These are phyloP conservation scores for Salminus brasiliensis DNA, from an alignment of 2,113 vertebrate species.

Conservation along the genomic window DNA sequence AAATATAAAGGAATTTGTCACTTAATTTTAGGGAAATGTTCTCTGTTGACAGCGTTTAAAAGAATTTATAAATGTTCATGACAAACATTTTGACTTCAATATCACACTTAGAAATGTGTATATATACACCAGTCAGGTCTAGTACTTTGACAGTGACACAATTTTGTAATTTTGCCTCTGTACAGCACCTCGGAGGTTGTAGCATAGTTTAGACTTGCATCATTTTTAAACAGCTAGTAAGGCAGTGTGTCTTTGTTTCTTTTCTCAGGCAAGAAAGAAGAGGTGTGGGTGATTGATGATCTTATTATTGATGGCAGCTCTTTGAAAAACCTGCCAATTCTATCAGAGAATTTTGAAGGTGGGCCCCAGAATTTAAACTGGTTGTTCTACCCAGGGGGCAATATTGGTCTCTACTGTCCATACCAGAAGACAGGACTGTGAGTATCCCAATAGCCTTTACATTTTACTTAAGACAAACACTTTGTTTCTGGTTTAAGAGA, in stretches of 20 bases:
- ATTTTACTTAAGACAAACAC: background rate
- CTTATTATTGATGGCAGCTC: conserved; percentile 95
- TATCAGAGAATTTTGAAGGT: conserved; percentile 92
- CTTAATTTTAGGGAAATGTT: too few relatives aligned
- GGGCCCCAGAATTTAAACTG: conserved; percentile 91
- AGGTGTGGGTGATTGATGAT: conserved; percentile 98
- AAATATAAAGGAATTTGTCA: too few relatives aligned
- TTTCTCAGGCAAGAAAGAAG: conserved; percentile 93
- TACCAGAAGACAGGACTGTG: conserved; percentile 93
- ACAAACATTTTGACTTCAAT: too few relatives aligned
- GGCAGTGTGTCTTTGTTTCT: background rate
- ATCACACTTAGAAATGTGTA: too few relatives aligned
- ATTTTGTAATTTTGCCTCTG: too few relatives aligned
- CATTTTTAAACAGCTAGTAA: background rate
- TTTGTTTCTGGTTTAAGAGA: background rate
- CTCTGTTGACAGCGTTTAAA: too few relatives aligned
- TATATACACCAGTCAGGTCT: too few relatives aligned
- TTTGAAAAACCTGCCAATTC: conserved; percentile 83
- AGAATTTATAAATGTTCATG: too few relatives aligned
- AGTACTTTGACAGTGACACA: too few relatives aligned
- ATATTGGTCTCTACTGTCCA: conserved; percentile 94
- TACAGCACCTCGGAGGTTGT: too few relatives aligned
- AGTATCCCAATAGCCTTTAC: conserved; percentile 62
- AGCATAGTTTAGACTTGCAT: too few relatives aligned
- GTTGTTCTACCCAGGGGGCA: conserved; percentile 97